Evolutionary conservation across 2,888 invertebrate genomes (phyloP).

Genomic region (Criorhina ranunculi): DNA sequence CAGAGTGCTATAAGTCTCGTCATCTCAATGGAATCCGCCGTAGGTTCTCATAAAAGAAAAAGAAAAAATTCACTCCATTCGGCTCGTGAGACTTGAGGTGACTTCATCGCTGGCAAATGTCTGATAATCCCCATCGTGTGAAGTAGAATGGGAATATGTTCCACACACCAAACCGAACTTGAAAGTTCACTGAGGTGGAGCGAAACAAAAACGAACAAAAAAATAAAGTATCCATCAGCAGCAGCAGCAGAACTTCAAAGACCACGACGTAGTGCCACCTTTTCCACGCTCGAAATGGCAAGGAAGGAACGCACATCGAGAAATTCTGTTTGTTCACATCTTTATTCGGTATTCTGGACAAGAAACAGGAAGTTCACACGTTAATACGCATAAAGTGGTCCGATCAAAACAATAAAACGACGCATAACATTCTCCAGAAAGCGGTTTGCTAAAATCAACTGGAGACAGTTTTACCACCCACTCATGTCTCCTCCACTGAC

Average conservation of each 20-base stretch:
- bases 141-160: slow-evolving; percentile 42
- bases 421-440: slow-evolving; percentile 2
- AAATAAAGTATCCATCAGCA: slow-evolving; percentile 23
- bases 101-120: slow-evolving; percentile 67
- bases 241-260: slow-evolving; percentile 43
- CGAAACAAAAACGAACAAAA: slow-evolving; percentile 34
- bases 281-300: slow-evolving; percentile 21
- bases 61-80: slow-evolving; percentile 12
- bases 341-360: slow-evolving; percentile 32
- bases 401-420: slow-evolving; percentile 8
- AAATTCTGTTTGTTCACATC: slow-evolving; percentile 15
- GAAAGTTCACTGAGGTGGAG: slow-evolving; percentile 44
- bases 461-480: slow-evolving; percentile 43
- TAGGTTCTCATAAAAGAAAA: slow-evolving; percentile 41
- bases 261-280: slow-evolving; percentile 31
- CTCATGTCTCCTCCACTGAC: slow-evolving; percentile 22
- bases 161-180: slow-evolving; percentile 42
- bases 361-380: slow-evolving; percentile 38
- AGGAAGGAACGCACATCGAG: slow-evolving; percentile 25
- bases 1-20: slow-evolving; percentile 39
- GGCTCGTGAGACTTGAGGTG: slow-evolving; percentile 48
- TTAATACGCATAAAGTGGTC: slow-evolving; percentile 11
- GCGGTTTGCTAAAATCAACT: slow-evolving; percentile 12
- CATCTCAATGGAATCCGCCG: slow-evolving; percentile 65
- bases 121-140: slow-evolving; percentile 59